Evolutionary conservation across 2,888 invertebrate genomes (phyloP).

Genomic region (Craniophora ligustri): DNA sequence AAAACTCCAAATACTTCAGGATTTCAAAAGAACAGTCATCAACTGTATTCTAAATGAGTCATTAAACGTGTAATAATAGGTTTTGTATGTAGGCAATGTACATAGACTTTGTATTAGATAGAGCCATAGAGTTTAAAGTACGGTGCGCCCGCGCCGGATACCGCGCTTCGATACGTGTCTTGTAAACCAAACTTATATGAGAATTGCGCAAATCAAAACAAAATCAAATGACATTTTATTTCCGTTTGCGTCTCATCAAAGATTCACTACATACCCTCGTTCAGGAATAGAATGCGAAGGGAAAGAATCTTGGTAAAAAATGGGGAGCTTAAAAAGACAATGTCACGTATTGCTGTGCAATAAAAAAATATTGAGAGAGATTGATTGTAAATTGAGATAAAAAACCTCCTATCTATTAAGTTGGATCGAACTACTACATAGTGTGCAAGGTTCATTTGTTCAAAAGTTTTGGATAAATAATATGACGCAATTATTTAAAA

Average conservation of each 20-base stretch:
- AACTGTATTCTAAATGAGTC: constrained; percentile 46
- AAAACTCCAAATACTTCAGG: constrained; percentile 27
- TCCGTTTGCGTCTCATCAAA: constrained; percentile 23
- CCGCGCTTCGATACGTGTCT: constrained; percentile 35
- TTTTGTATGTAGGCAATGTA: constrained; percentile 14
- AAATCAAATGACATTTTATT: constrained; percentile 45
- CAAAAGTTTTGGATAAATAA: no score
- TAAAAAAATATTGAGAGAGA: no score
- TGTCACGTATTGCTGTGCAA: no score
- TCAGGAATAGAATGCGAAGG: background rate
- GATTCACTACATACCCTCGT: constrained; percentile 21
- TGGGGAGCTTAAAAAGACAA: no score
- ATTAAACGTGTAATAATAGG: constrained; percentile 27
- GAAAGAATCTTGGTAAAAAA: background rate
- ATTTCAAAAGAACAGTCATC: constrained; percentile 30
- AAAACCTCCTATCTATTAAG: no score
- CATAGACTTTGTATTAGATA: constrained; percentile 21
- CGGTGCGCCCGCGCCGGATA: constrained; percentile 45
- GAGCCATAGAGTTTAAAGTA: constrained; percentile 23
- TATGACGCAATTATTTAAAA: no score
- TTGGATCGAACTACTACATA: no score
- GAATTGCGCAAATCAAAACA: constrained; percentile 49
- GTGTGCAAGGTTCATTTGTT: no score
- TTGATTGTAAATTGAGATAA: no score
- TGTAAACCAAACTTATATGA: constrained; percentile 29